Evolutionary conservation across 2,888 invertebrate genomes (phyloP).

Genomic region (Meliscaeva auricollis): DNA sequence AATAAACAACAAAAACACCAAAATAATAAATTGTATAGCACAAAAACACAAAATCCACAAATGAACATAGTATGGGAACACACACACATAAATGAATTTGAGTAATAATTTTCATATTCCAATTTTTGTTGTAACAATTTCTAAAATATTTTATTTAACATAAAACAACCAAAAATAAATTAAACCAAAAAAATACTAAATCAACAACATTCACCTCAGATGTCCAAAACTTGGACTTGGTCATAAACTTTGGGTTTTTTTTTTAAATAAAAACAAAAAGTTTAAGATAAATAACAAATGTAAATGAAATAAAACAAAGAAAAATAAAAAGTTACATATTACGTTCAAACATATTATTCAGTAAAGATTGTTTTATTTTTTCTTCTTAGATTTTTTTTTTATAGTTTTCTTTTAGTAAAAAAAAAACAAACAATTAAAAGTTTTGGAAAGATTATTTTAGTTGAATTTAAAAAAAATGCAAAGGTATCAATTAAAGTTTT

Average conservation of each 20-base stretch:
- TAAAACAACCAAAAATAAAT: constrained; percentile 60
- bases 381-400: constrained; percentile 42
- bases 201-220: constrained; percentile 83
- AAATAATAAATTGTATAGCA: constrained; percentile 30
- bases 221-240: constrained; percentile 84
- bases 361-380: constrained; percentile 72
- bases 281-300: constrained; percentile 79
- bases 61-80: constrained; percentile 57
- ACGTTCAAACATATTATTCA: constrained; percentile 77
- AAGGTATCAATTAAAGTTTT: constrained; percentile 48
- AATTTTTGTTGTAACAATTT: constrained; percentile 64
- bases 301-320: constrained; percentile 77
- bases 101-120: constrained; percentile 60
- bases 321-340: constrained; percentile 58
- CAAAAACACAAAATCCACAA: constrained; percentile 28
- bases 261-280: constrained; percentile 73
- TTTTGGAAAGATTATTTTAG: constrained; percentile 41
- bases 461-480: constrained; percentile 57
- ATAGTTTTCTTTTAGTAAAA: constrained; percentile 42
- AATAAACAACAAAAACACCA: constrained; percentile 40
- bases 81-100: constrained; percentile 68
- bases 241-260: constrained; percentile 83
- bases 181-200: constrained; percentile 37
- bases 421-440: constrained; percentile 53
- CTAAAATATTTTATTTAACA: constrained; percentile 43